A percentile compares a stretch with the other conserved stretches of the same genome.
These are phyloP conservation scores for Drosophila willistoni DNA, from an alignment of 1,140 invertebrate species.

Conservation along the genomic window DNA sequence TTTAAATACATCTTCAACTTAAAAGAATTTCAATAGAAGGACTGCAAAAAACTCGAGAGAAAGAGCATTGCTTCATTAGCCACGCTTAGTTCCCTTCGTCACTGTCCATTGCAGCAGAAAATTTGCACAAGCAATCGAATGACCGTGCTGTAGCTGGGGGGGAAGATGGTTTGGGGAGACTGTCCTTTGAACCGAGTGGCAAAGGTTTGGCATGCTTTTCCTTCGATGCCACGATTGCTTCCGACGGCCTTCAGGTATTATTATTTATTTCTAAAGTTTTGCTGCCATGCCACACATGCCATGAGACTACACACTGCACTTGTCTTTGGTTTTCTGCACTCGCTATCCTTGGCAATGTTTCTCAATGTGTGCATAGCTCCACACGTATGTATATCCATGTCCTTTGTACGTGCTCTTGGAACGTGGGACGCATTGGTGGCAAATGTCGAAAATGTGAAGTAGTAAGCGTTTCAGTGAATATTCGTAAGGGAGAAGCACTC, in stretches of 20 bases:
- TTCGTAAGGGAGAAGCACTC: slow-evolving; percentile 10
- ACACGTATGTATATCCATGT: slow-evolving; percentile 29
- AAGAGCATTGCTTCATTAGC: slow-evolving; percentile 14
- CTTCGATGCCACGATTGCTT: slow-evolving; percentile 13
- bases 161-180: too few relatives aligned
- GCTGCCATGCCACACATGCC: not conserved
- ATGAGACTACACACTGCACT: slow-evolving; percentile 8
- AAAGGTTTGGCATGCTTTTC: slow-evolving; percentile 13
- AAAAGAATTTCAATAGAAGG: not conserved
- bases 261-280: slow-evolving; percentile 26
- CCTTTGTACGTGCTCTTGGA: slow-evolving; percentile 51
- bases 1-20: not conserved
- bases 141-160: not conserved
- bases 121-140: slow-evolving; percentile 12
- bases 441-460: slow-evolving; percentile 26
- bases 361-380: not conserved
- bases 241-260: slow-evolving; percentile 12
- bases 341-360: not conserved
- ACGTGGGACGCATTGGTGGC: slow-evolving; percentile 18
- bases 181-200: slow-evolving; percentile 15
- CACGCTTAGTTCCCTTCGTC: slow-evolving; percentile 16
- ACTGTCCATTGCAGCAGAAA: slow-evolving; percentile 18
- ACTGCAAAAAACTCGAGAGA: not conserved
- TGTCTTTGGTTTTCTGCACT: slow-evolving; percentile 8
- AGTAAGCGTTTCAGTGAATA: slow-evolving; percentile 20